A percentile compares a stretch with the other conserved stretches of the same genome.
These are phyloP conservation scores for Acomys russatus DNA, from an alignment of 2,797 vertebrate species.

Conservation along the genomic window DNA sequence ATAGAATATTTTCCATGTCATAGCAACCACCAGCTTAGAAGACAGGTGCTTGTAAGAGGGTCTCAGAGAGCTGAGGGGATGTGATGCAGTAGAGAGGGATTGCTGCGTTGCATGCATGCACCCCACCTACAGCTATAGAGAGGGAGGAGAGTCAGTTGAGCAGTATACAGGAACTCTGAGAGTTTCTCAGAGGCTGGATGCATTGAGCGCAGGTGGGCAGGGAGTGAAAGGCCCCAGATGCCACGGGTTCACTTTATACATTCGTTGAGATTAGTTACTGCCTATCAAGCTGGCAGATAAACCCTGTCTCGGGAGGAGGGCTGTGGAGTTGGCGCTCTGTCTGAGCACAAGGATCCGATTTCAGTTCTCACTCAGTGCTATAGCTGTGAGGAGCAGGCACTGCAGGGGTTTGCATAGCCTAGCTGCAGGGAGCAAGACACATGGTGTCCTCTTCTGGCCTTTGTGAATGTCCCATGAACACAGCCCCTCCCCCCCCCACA, in stretches of 20 bases:
- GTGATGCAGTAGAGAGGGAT: too few relatives aligned
- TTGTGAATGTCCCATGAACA: background rate
- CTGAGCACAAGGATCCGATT: background rate
- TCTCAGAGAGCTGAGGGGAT: background rate
- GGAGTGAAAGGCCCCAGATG: background rate
- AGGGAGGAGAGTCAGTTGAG: background rate
- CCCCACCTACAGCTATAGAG: too few relatives aligned
- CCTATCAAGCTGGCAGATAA: background rate
- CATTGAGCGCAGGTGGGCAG: background rate
- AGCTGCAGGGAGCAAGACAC: background rate
- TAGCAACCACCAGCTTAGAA: background rate
- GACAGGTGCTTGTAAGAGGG: background rate
- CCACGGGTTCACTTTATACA: background rate
- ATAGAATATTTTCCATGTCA: background rate
- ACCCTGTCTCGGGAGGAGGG: background rate
- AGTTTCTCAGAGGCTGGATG: background rate
- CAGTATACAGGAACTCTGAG: background rate
- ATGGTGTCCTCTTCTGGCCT: background rate
- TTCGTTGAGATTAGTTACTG: background rate
- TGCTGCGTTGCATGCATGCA: background rate
- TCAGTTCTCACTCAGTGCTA: background rate
- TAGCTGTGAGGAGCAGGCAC: background rate
- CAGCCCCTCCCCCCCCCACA: background rate
- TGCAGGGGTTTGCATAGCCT: background rate
- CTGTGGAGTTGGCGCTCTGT: background rate